A percentile compares a stretch with the other conserved stretches of the same genome.
These are phyloP conservation scores for Tetragonisca angustula DNA, from an alignment of 2,888 invertebrate genomes.

Conservation along the genomic window DNA sequence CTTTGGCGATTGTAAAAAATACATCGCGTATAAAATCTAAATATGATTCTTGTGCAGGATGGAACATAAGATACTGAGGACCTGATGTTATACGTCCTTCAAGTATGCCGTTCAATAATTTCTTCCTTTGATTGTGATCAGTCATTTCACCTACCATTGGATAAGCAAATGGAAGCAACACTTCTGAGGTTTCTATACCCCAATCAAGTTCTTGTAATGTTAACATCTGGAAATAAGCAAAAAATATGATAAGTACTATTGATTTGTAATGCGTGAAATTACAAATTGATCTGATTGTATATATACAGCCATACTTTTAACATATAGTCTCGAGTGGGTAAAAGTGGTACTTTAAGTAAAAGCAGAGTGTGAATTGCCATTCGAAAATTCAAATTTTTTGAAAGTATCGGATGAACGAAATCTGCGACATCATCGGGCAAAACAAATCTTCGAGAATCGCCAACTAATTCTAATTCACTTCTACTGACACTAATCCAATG, in stretches of 20 bases:
- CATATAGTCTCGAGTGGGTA: conserved; percentile 83
- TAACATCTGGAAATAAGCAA: conserved; percentile 69
- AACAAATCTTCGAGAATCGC: conserved; percentile 88
- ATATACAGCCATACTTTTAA: conserved; percentile 68
- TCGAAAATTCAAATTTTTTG: conserved; percentile 86
- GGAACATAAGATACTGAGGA: conserved; percentile 86
- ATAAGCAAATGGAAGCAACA: conserved; percentile 77
- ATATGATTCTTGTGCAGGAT: conserved; percentile 87
- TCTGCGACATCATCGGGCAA: conserved; percentile 88
- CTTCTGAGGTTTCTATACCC: conserved; percentile 78
- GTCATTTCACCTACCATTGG: conserved; percentile 76
- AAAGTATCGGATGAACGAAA: conserved; percentile 89
- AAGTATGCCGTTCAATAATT: conserved; percentile 74
- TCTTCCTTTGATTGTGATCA: conserved; percentile 68
- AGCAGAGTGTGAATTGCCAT: conserved; percentile 87
- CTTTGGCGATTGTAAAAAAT: conserved; percentile 85
- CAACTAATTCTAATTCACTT: conserved; percentile 84
- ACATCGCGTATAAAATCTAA: conserved; percentile 85
- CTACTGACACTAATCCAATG: conserved; percentile 88
- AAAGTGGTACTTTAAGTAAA: conserved; percentile 86
- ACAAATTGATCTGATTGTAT: neutral
- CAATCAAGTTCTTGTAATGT: conserved; percentile 74
- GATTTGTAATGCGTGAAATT: neutral
- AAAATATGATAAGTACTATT: neutral
- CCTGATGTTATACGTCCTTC: conserved; percentile 85